Conservation (phyloP, 2,797 vertebrate genomes). For the Pangasius sanitwongsei region DNA sequence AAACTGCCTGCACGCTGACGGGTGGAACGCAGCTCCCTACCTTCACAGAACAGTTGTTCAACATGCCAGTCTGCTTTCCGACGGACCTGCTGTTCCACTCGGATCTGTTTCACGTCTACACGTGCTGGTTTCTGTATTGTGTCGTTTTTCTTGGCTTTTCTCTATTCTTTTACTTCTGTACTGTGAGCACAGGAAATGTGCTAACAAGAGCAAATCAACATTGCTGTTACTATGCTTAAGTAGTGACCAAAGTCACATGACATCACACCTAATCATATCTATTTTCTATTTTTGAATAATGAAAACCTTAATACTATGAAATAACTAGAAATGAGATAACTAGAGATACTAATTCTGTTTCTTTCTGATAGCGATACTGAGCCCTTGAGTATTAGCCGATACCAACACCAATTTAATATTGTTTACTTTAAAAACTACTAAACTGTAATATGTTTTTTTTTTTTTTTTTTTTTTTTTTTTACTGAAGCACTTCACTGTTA, state of each 20-base stretch:
- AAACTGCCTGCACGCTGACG: constrained; percentile 37
- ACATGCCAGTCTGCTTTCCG: constrained; percentile 23
- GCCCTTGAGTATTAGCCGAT: background rate
- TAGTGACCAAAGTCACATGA: background rate
- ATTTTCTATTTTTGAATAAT: background rate
- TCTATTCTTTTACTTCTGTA: background rate
- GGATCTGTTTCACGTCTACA: background rate
- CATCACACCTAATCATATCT: background rate
- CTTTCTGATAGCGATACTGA: background rate
- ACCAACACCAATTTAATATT: background rate
- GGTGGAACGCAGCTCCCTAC: constrained; percentile 3
- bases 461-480: too few relatives aligned
- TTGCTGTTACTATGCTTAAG: background rate
- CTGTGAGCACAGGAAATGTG: background rate
- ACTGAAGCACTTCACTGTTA: background rate
- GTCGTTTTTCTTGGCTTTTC: background rate
- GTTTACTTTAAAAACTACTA: background rate
- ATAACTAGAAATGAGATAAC: background rate
- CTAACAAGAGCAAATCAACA: background rate
- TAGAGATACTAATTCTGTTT: background rate
- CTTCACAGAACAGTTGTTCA: constrained; percentile 43
- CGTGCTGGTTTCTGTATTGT: background rate
- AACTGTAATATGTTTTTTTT: too few relatives aligned
- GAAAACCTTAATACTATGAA: background rate
- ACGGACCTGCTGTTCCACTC: constrained; percentile 17